Evolutionary conservation across 2,113 vertebrate species (phyloP).

Genomic region (Otolemur garnettii): DNA sequence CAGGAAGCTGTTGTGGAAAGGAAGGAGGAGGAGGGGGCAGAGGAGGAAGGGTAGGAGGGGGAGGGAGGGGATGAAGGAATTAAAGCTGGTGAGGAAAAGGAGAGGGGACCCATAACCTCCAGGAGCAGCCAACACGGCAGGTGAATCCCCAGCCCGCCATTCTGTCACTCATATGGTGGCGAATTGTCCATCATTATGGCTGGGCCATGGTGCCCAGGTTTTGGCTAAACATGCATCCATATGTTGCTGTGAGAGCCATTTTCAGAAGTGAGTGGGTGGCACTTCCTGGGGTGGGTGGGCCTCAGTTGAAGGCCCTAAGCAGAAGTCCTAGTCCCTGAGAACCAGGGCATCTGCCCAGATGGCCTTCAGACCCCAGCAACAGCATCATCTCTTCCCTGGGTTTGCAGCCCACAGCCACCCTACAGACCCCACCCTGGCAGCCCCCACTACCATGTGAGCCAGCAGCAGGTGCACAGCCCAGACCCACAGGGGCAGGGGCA

Average conservation of each 20-base stretch:
- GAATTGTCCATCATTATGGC: accelerated
- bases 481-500: neutral
- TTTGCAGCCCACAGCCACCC: neutral
- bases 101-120: neutral
- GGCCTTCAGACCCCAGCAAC: neutral
- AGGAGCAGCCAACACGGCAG: neutral
- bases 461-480: too few species aligned
- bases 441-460: neutral
- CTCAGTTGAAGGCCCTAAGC: neutral
- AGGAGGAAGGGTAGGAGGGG: accelerated
- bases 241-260: neutral
- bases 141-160: accelerated
- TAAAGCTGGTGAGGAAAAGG: too few species aligned
- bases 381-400: neutral
- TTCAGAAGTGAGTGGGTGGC: neutral
- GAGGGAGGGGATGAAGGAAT: too few species aligned
- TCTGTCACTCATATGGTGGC: accelerated
- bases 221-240: neutral
- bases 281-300: accelerated
- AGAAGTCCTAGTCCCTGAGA: neutral
- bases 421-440: neutral
- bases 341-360: neutral
- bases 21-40: accelerated
- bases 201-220: accelerated
- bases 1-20: slow-evolving; percentile 2